phyloP scores from a whole-genome alignment of 2,113 vertebrate genomes.

The Sciurus niger region DNA sequence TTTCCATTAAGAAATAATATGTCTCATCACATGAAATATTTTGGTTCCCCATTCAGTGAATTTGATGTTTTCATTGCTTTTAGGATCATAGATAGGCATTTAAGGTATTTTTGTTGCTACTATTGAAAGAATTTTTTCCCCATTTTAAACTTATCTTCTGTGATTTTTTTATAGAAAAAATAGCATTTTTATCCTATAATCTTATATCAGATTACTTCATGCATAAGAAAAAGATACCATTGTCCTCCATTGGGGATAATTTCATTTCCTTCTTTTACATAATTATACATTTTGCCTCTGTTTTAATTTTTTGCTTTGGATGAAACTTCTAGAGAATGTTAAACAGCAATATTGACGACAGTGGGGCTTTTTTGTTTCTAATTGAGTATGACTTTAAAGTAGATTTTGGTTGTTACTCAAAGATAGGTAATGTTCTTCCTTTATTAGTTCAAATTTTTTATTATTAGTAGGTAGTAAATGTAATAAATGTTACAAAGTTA shows the following conservation, averaged over 20 bases:
- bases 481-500: constrained; percentile 31
- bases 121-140: not conserved
- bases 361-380: not conserved
- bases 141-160: not conserved
- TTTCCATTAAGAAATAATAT: not conserved
- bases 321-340: not conserved
- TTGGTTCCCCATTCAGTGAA: not conserved
- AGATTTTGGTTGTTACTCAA: not conserved
- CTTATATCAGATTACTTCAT: not conserved
- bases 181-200: not conserved
- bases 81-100: not conserved
- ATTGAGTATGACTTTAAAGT: not conserved
- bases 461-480: not conserved
- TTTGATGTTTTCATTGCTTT: not conserved
- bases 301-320: not conserved
- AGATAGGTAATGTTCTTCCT: not conserved
- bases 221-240: not conserved
- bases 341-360: not conserved
- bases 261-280: not conserved
- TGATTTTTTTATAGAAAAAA: not conserved
- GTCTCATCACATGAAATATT: not conserved
- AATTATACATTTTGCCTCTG: not conserved
- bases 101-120: not conserved
- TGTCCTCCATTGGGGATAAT: not conserved
- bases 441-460: constrained; percentile 1